Conservation (phyloP, 2,113 vertebrate species). For the Illadopsis cleaveri region DNA sequence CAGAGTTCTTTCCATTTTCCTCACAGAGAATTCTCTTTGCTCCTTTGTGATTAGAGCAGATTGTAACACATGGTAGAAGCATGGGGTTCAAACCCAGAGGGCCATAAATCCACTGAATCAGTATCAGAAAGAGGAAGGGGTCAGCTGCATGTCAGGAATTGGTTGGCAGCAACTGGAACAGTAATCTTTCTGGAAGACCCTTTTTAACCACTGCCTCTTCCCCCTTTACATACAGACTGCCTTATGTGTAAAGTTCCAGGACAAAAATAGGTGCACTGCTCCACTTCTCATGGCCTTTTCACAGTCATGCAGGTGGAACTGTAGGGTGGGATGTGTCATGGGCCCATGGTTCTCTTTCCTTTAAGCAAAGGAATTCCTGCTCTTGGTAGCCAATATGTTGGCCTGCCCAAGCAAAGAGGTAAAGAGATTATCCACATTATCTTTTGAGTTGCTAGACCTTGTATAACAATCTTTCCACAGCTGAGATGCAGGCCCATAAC, state of each 20-base stretch:
- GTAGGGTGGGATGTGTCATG: neutral
- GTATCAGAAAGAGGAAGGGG: neutral
- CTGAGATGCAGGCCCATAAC: neutral
- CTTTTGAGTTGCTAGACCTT: neutral
- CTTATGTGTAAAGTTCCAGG: neutral
- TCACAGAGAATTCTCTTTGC: neutral
- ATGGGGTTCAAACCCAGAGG: neutral
- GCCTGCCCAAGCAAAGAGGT: neutral
- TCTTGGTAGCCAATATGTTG: neutral
- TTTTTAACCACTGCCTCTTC: neutral
- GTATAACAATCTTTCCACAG: neutral
- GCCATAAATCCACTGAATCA: neutral
- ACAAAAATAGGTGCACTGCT: accelerated
- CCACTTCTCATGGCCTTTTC: neutral
- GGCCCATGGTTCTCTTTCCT: neutral
- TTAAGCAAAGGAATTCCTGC: neutral
- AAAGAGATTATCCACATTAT: neutral
- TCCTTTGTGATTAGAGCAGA: neutral
- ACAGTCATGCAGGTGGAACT: neutral
- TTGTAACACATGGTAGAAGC: neutral
- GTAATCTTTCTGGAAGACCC: neutral
- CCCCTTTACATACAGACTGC: neutral
- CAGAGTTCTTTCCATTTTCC: neutral
- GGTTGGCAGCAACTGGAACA: neutral
- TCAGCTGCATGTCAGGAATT: neutral